Evolutionary conservation across 2,113 vertebrate species (phyloP).

Genomic region (Trochalopteron elliotii): DNA sequence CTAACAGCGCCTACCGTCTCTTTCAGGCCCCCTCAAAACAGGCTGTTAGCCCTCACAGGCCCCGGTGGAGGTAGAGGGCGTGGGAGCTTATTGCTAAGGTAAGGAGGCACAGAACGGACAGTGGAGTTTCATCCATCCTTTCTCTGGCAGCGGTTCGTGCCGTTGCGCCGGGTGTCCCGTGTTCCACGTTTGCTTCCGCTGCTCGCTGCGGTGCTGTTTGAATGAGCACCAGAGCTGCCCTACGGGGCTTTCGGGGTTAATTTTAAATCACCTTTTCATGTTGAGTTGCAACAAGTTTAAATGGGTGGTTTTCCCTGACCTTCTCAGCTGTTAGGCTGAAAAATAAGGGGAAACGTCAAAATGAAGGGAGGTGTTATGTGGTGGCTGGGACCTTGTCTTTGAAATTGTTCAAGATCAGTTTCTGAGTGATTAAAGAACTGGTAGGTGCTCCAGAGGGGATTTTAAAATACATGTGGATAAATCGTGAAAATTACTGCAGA

Average conservation of each 20-base stretch:
- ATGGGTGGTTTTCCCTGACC: fast-evolving
- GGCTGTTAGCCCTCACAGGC: slow-evolving; percentile 89
- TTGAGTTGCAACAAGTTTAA: not conserved
- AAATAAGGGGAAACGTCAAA: not conserved
- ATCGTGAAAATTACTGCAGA: not conserved
- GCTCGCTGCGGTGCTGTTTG: fast-evolving
- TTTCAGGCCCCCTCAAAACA: slow-evolving; percentile 87
- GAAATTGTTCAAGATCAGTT: fast-evolving
- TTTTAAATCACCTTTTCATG: fast-evolving
- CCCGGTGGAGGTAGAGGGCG: slow-evolving; percentile 97
- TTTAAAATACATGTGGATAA: not conserved
- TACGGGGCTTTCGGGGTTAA: fast-evolving
- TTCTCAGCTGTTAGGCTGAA: not conserved
- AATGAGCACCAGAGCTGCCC: not conserved
- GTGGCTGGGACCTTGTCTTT: not conserved
- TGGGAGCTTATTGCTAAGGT: slow-evolving; percentile 93
- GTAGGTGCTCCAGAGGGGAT: not conserved
- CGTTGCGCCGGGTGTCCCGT: fast-evolving
- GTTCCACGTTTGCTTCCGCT: fast-evolving
- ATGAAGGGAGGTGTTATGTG: not conserved
- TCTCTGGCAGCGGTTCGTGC: fast-evolving
- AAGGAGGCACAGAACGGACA: not conserved
- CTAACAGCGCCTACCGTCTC: not conserved
- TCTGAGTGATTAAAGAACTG: not conserved
- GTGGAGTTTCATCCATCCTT: fast-evolving